Evolutionary conservation across 2,797 vertebrate species (phyloP), one percentile per base, ranked within the genome.

Genomic region (Alectoris magna): DNA sequence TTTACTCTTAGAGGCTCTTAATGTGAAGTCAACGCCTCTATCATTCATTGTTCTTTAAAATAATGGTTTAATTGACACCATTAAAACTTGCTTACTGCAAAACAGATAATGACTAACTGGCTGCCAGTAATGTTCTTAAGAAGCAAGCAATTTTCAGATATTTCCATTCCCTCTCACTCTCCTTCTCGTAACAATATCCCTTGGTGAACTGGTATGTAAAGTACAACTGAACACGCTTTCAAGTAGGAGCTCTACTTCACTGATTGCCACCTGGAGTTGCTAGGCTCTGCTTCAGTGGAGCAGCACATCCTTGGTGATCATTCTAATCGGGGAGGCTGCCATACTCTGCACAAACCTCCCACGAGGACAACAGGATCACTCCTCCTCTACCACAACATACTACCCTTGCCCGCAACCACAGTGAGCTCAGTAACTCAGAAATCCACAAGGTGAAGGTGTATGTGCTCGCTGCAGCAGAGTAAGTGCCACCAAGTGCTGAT

Each of bases 51-150:
- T 84, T 90, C 71, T 87, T 93, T 88, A 83, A 92, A 90, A 76
- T 71, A 94, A 79, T 60, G 44, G 68, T 46, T 89, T 79, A 91
- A 84, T 82, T 84, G 71, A 63, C 55, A 84, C 53, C 66, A 96
- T 46, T 43, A 75, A 90, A 77, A 31, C 3, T 92, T 59, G 76
- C 48, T 58, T 76, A 77, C 64, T 64, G 81, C 21, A 41, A 73
- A 66, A 36, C 0, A 71, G 46, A 55, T 66, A 90, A 88, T 9
- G 14, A 91, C 88, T 80, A 94, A 87, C 91, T 58, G 38, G 39
- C 46, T 43, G 58, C 53, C 48, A 79, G 69, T 56, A 71, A 58
- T n/a, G 60, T n/a, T 84, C n/a, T 55, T 64, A 77, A 66, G 46
- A 51, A 78, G 63, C 55, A 55, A 74, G 59, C 10, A 36, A 51